Conservation (phyloP, 2,113 vertebrate species). For the Dromas ardeola region DNA sequence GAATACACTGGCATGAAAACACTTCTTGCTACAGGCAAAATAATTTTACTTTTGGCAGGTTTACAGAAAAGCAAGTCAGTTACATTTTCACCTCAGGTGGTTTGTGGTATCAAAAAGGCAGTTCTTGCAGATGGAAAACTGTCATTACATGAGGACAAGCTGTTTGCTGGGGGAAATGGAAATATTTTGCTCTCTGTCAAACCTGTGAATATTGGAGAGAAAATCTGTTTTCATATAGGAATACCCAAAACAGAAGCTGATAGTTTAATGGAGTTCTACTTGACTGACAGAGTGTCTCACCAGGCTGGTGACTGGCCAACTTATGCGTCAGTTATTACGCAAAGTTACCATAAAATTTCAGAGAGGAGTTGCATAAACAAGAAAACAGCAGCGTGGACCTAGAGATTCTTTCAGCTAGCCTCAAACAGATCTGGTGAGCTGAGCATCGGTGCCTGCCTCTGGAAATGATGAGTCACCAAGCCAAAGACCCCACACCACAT, state of each 20-base stretch:
- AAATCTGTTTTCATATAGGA: conserved; percentile 33
- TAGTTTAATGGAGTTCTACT: conserved; percentile 20
- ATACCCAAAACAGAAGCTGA: conserved; percentile 16
- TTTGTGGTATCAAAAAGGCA: conserved; percentile 61
- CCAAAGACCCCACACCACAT: accelerated
- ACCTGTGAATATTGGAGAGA: conserved; percentile 36
- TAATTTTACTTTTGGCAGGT: conserved; percentile 57
- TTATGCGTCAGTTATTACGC: not conserved
- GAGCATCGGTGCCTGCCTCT: accelerated
- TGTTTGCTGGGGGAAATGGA: conserved; percentile 50
- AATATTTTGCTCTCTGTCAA: conserved; percentile 60
- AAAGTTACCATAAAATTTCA: not conserved
- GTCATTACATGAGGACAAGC: conserved; percentile 59
- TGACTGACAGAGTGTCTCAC: not conserved
- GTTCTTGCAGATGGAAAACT: conserved; percentile 59
- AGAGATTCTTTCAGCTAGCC: not conserved
- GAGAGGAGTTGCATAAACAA: not conserved
- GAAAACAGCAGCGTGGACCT: not conserved
- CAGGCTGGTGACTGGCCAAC: not conserved
- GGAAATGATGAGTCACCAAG: not conserved
- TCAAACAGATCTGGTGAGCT: not conserved
- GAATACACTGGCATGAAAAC: not conserved
- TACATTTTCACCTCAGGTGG: conserved; percentile 68
- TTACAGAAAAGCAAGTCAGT: conserved; percentile 52
- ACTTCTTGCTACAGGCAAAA: conserved; percentile 48